Conservation (phyloP, 1,140 invertebrate species). For the Polyergus mexicanus region DNA sequence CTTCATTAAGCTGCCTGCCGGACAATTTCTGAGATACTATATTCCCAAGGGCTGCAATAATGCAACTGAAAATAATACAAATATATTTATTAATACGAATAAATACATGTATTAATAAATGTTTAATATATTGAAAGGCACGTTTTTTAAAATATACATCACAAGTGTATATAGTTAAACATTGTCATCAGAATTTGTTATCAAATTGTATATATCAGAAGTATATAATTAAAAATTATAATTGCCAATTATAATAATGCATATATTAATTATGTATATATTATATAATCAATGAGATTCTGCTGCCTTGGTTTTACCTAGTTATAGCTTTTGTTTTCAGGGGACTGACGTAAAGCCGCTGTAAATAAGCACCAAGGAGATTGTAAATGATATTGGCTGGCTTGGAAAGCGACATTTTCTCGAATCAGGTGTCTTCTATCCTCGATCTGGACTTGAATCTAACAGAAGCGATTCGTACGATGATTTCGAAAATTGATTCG, state of each 20-base stretch:
- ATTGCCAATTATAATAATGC: slow-evolving; percentile 18
- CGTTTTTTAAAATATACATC: slow-evolving; percentile 11
- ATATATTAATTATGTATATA: slow-evolving; percentile 4
- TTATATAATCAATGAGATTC: background rate
- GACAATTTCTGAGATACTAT: slow-evolving; percentile 89
- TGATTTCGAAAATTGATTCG: background rate
- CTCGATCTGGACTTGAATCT: background rate
- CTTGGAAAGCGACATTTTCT: slow-evolving; percentile 90
- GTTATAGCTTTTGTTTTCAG: slow-evolving; percentile 91
- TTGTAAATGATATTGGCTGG: slow-evolving; percentile 87
- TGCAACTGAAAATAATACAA: slow-evolving; percentile 74
- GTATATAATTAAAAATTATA: slow-evolving; percentile 35
- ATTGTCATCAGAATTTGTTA: background rate
- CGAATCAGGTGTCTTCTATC: background rate
- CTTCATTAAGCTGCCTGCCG: slow-evolving; percentile 88
- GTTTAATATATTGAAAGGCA: slow-evolving; percentile 29
- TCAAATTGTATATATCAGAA: background rate
- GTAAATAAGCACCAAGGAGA: slow-evolving; percentile 89
- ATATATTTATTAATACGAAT: background rate
- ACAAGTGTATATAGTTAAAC: slow-evolving; percentile 20
- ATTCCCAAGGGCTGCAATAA: slow-evolving; percentile 89
- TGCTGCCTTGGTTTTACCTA: slow-evolving; percentile 86
- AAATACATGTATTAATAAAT: background rate
- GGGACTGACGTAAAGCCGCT: slow-evolving; percentile 90
- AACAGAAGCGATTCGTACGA: background rate